Base-by-base conservation (phyloP, 2,797 vertebrate genomes). In the Prionace glauca region DNA sequence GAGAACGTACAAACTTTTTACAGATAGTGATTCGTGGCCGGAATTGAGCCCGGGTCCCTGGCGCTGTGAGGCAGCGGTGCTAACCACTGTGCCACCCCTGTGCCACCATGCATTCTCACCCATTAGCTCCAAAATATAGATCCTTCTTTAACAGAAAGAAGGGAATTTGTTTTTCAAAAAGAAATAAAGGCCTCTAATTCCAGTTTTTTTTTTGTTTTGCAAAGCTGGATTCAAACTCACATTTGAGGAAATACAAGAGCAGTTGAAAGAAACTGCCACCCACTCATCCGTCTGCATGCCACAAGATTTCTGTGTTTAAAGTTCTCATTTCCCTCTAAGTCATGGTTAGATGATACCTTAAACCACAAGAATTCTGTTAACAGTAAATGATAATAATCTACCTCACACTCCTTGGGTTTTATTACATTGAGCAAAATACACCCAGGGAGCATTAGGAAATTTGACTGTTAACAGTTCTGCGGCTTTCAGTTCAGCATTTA, bases 341-440 rank as follows among this genome's bases (percentile, higher is more conserved):
- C 79, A 84, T 84, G 36, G 79, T 32, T 67, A 41, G 36, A 24
- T 32, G 20, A 92, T 26, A 92, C 62, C 90, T 92, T 69, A 92
- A 92, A 92, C 90, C 90, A 92, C 90, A 92, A 69, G 67, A 67
- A 36, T 67, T 92, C 90, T 69, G 90, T 69, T 36, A 92, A 92
- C 90, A 67, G n/a, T 92, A 92, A 92, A 41, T 69, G 62, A 92
- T 41, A 69, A 92, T 92, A 20, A 92, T 69, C 90, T 69, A 92
- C 90, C 62, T 92, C n/a, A 32, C 62, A 69, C 62, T 92, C n/a
- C 62, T 12, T 1, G 90, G 90, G 2, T 32, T 67, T 36, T n/a
- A 91, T 65, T 36, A 36, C 20, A 92, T 41, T 69, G 65, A 92
- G 41, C 90, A 92, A 67, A 92, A 69, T 24, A 41, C 41, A 41